A percentile compares a stretch with the other conserved stretches of the same genome.
phyloP scores from a whole-genome alignment of 2,113 vertebrate species.

The Mellivora capensis region DNA sequence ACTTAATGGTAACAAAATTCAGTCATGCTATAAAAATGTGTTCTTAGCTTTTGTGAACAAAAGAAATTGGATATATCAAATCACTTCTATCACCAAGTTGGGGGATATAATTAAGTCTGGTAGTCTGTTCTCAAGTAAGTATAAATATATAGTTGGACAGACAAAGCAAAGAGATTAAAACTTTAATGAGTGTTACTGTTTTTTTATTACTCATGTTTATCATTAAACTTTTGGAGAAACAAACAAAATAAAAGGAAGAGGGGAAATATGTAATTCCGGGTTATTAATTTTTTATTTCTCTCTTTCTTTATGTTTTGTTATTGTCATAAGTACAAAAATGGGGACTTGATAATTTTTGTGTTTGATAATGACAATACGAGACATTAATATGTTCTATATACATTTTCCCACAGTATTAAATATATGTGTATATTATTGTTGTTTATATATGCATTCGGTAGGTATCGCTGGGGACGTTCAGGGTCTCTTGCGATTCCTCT shows the following conservation, averaged over 20 bases:
- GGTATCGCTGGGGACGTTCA: not conserved
- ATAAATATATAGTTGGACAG: not conserved
- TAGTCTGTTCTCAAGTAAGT: not conserved
- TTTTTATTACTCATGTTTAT: not conserved
- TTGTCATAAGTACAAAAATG: not conserved
- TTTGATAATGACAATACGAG: not conserved
- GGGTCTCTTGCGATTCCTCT: not conserved
- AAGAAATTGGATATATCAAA: not conserved
- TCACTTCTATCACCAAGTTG: not conserved
- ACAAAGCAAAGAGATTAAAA: not conserved
- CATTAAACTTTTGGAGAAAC: not conserved
- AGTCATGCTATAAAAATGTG: not conserved
- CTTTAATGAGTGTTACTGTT: not conserved
- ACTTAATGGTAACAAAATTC: not conserved
- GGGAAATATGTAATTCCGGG: not conserved
- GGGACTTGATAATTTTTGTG: not conserved
- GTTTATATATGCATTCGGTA: not conserved
- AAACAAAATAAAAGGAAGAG: not conserved
- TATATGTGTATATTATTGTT: not conserved
- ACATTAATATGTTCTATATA: not conserved
- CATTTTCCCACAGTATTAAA: not conserved
- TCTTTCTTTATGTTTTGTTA: not conserved
- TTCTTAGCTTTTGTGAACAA: not conserved
- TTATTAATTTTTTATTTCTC: not conserved
- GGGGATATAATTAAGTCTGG: not conserved